Evolutionary conservation across 2,888 invertebrate genomes (phyloP).

Genomic region (Ectemnius cavifrons): DNA sequence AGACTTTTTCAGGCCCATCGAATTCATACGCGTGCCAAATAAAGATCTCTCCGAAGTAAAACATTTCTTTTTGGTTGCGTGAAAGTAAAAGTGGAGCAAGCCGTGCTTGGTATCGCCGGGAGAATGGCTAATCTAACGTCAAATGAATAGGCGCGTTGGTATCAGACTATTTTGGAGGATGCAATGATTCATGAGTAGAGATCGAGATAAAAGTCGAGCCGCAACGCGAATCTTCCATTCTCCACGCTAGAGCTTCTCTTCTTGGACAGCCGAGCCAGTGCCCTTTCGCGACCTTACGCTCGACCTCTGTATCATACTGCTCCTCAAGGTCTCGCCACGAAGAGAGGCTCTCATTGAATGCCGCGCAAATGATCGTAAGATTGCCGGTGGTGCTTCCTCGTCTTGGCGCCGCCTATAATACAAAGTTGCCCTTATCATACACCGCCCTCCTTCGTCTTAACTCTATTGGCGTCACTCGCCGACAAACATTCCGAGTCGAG

Average conservation of each 20-base stretch:
- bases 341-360: conserved; percentile 82
- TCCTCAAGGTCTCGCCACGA: conserved; percentile 83
- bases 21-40: background rate
- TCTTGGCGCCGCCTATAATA: conserved; percentile 74
- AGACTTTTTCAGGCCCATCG: no score
- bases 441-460: no score
- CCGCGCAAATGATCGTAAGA: conserved; percentile 70
- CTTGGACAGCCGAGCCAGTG: conserved; percentile 62
- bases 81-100: background rate
- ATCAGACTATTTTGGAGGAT: conserved; percentile 9
- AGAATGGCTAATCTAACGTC: background rate
- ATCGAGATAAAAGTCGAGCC: conserved; percentile 17
- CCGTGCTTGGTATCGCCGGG: no score
- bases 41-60: background rate
- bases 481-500: no score
- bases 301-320: conserved; percentile 79
- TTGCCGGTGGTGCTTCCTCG: conserved; percentile 68
- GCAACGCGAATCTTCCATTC: background rate
- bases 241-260: conserved; percentile 62
- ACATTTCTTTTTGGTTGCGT: no score
- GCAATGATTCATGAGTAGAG: conserved; percentile 9
- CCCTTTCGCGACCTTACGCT: conserved; percentile 79
- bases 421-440: background rate
- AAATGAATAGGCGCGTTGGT: background rate
- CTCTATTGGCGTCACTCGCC: no score